A percentile compares a stretch with the other conserved stretches of the same genome.
phyloP scores from a whole-genome alignment of 1,140 invertebrate species.

The Achatina immaculata region DNA sequence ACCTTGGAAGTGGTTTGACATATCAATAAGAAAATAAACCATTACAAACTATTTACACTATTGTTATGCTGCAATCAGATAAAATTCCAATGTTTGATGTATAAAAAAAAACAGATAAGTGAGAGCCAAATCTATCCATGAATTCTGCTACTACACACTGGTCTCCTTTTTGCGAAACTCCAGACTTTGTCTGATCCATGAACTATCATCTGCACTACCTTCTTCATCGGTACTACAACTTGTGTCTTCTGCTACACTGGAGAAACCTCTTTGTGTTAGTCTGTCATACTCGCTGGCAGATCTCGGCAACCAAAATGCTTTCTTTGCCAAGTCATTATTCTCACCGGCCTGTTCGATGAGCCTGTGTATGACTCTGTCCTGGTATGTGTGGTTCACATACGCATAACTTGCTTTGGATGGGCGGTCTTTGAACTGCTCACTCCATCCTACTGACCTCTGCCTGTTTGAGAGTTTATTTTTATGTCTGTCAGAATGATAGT shows the following conservation, averaged over 20 bases:
- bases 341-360: conserved; percentile 55
- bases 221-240: conserved; percentile 51
- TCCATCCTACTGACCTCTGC: conserved; percentile 62
- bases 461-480: conserved; percentile 50
- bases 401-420: conserved; percentile 61
- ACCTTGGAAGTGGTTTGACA: too few relatives aligned
- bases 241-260: conserved; percentile 55
- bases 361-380: conserved; percentile 62
- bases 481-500: conserved; percentile 48
- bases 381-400: conserved; percentile 66
- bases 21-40: too few relatives aligned
- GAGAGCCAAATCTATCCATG: too few relatives aligned
- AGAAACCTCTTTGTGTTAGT: conserved; percentile 51
- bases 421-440: conserved; percentile 57
- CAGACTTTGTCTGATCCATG: conserved; percentile 62
- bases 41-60: too few relatives aligned
- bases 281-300: conserved; percentile 60
- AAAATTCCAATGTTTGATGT: too few relatives aligned
- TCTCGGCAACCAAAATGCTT: conserved; percentile 60
- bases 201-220: conserved; percentile 55
- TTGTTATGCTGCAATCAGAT: too few relatives aligned
- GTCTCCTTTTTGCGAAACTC: conserved; percentile 65
- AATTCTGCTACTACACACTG: conserved; percentile 65
- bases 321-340: conserved; percentile 51
- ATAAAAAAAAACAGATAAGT: too few relatives aligned